Evolutionary conservation across 2,888 invertebrate species (phyloP).

Genomic region (Mesorhabditis sp.): DNA sequence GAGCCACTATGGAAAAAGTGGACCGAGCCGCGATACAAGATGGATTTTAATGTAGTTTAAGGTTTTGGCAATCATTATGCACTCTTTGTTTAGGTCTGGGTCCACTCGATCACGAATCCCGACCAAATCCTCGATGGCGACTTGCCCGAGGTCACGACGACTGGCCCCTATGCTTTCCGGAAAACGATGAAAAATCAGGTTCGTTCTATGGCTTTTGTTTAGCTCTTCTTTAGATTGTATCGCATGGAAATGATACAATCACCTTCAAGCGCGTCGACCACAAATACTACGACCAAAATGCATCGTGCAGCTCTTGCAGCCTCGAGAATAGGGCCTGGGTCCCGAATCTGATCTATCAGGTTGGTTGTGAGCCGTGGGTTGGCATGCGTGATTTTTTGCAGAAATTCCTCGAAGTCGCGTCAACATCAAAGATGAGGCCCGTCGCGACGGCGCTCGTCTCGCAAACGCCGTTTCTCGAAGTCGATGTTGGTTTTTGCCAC

Average conservation of each 20-base stretch:
- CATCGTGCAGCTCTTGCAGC: constrained; percentile 53
- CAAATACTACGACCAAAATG: constrained; percentile 46
- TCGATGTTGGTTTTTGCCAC: constrained; percentile 34
- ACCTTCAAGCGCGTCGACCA: constrained; percentile 35
- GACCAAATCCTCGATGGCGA: constrained; percentile 51
- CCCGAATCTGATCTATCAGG: constrained; percentile 49
- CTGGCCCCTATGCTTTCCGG: constrained; percentile 57
- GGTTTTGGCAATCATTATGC: background rate
- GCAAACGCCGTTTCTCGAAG: constrained; percentile 56
- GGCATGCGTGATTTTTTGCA: constrained; percentile 15
- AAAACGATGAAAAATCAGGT: constrained; percentile 48
- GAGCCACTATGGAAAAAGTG: constrained; percentile 46
- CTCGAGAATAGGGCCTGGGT: constrained; percentile 54
- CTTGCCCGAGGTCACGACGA: constrained; percentile 43
- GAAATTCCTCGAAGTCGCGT: constrained; percentile 57
- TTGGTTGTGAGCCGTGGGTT: background rate
- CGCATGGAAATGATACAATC: constrained; percentile 46
- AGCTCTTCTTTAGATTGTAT: constrained; percentile 29
- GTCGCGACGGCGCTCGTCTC: constrained; percentile 52
- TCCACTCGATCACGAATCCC: constrained; percentile 56
- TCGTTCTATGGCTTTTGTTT: background rate
- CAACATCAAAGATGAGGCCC: constrained; percentile 48
- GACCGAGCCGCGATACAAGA: constrained; percentile 48
- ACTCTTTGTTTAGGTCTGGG: constrained; percentile 31
- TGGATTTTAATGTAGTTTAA: constrained; percentile 31